phyloP scores from a whole-genome alignment of 1,140 invertebrate species.

The Heterodera schachtii region DNA sequence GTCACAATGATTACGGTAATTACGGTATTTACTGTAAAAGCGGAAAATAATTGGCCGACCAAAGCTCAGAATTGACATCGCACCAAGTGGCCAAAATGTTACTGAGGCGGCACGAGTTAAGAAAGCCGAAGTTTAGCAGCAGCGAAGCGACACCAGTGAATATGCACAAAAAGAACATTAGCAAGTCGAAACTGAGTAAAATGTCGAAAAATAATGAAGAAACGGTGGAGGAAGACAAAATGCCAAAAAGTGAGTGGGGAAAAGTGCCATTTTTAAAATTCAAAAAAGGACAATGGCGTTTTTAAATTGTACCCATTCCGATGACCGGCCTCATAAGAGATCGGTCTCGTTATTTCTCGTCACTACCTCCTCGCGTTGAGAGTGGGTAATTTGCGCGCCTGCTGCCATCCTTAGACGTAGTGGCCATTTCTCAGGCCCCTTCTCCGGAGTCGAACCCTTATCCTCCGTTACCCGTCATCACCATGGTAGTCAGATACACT shows the following conservation, averaged over 20 bases:
- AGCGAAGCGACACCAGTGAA: not conserved
- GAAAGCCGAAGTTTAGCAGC: not conserved
- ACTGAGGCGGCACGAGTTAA: not conserved
- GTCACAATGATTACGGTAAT: too few species aligned
- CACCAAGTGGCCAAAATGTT: not conserved
- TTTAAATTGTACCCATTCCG: conserved; percentile 83
- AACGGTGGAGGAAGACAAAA: too few species aligned
- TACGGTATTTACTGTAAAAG: too few species aligned
- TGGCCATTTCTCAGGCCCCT: conserved; percentile 77
- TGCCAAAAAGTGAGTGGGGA: too few species aligned
- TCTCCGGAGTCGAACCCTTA: conserved; percentile 70
- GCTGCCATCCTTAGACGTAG: conserved; percentile 88
- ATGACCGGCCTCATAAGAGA: conserved; percentile 78
- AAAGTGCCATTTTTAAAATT: too few species aligned
- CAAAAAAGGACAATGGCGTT: too few species aligned
- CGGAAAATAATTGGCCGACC: too few species aligned
- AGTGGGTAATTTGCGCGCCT: conserved; percentile 85
- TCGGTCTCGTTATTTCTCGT: conserved; percentile 84
- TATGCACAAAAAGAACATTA: not conserved
- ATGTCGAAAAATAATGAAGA: not conserved
- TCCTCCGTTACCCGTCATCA: conserved; percentile 76
- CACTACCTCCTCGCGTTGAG: conserved; percentile 77
- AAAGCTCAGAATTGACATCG: not conserved
- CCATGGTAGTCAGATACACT: conserved; percentile 78
- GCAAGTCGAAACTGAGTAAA: not conserved